Percentiles rank a stretch among this genome's conserved stretches.
Evolutionary conservation across 37 sponge, comb jelly and placozoan species (phyloP).

Genomic region (Haliclona indistincta): DNA sequence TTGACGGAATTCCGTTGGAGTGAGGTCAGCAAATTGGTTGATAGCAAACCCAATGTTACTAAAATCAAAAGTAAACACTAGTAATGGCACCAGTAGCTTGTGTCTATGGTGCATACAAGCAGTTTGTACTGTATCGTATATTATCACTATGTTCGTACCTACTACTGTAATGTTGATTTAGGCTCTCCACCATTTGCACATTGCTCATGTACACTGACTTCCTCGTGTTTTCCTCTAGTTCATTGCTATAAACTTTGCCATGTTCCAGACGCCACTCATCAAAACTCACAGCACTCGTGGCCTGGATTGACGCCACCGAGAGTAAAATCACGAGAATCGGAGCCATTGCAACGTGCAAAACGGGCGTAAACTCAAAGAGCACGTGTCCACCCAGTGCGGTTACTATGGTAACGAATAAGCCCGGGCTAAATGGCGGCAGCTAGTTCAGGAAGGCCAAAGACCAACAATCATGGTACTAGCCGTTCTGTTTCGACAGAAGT

Average conservation of each 20-base stretch:
- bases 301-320: too few species aligned
- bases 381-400: too few species aligned
- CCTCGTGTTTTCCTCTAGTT: constrained; percentile 8
- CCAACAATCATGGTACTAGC: too few species aligned
- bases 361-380: too few species aligned
- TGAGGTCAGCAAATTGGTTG: constrained; percentile 85
- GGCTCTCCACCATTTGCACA: constrained; percentile 11
- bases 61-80: neutral
- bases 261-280: constrained; percentile 27
- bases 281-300: too few species aligned
- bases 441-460: too few species aligned
- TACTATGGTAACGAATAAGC: too few species aligned
- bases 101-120: too few species aligned
- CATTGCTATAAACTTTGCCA: constrained; percentile 20
- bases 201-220: constrained; percentile 21
- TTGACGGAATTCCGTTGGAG: constrained; percentile 55
- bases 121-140: neutral
- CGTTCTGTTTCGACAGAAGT: too few species aligned
- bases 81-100: neutral
- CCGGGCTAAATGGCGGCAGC: too few species aligned
- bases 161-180: constrained; percentile 41
- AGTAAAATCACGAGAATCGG: too few species aligned
- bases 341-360: too few species aligned
- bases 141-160: constrained; percentile 23
- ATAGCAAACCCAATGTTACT: constrained; percentile 47